Percentiles rank a stretch among this genome's conserved stretches.
phyloP scores from a whole-genome alignment of 2,797 vertebrate genomes.

The Carcharodon carcharias region DNA sequence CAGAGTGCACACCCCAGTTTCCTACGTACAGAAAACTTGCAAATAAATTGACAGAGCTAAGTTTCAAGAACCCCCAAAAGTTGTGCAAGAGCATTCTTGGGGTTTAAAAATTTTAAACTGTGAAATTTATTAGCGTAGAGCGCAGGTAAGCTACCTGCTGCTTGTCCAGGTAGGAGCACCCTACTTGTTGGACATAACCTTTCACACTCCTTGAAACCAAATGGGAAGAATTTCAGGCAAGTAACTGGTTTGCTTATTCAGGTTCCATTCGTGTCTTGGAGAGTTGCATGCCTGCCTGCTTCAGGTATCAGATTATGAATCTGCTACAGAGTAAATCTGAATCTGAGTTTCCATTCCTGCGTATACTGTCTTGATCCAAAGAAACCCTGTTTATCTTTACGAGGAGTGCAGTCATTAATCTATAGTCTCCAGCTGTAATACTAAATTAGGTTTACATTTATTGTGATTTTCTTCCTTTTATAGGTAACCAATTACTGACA shows the following conservation, averaged over 20 bases:
- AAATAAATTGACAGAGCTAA: neutral
- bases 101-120: neutral
- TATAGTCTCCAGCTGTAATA: neutral
- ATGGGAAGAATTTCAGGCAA: neutral
- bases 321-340: neutral
- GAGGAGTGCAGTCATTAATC: neutral
- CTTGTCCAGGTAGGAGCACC: neutral
- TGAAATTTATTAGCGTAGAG: neutral
- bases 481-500: constrained; percentile 90
- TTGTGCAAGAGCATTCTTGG: neutral
- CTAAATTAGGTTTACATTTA: neutral
- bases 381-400: neutral
- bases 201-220: neutral
- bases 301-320: neutral
- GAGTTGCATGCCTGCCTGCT: constrained; percentile 22
- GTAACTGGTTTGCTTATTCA: neutral
- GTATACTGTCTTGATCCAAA: neutral
- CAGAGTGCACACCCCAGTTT: neutral
- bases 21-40: neutral
- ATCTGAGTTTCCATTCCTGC: neutral
- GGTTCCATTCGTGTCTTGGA: neutral
- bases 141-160: neutral
- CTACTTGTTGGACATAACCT: neutral
- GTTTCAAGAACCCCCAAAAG: neutral
- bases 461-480: constrained; percentile 37